Conservation (phyloP, 2,113 vertebrate species). For the Athene cunicularia region DNA sequence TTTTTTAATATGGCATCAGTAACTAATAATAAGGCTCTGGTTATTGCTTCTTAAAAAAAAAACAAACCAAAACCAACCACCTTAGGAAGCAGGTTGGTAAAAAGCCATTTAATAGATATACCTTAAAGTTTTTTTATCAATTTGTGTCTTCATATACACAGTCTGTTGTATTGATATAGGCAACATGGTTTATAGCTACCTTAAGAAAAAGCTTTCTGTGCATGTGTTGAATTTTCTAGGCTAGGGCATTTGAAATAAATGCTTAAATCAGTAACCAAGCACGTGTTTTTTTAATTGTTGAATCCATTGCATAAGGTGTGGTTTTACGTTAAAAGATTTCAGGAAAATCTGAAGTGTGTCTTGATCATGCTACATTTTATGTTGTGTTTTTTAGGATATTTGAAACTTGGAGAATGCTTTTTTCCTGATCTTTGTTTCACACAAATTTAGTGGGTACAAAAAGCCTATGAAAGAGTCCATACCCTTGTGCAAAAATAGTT, state of each 20-base stretch:
- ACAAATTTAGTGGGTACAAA: neutral
- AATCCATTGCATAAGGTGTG: neutral
- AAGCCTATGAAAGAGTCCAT: neutral
- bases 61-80: neutral
- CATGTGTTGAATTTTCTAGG: neutral
- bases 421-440: neutral
- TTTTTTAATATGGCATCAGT: neutral
- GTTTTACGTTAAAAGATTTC: neutral
- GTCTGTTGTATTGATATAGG: neutral
- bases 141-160: neutral
- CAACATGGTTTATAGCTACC: neutral
- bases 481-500: neutral
- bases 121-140: neutral
- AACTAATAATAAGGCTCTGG: neutral
- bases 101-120: neutral
- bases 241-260: neutral
- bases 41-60: neutral
- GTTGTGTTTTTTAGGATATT: neutral
- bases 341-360: neutral
- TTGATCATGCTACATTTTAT: neutral
- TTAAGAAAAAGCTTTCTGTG: neutral
- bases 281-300: neutral
- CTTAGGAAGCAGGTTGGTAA: neutral
- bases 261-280: neutral
- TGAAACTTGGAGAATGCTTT: neutral